Percentiles rank a stretch among this genome's conserved stretches.
phyloP scores from a whole-genome alignment of 2,888 invertebrate species.

The Stegophylla sp. region DNA sequence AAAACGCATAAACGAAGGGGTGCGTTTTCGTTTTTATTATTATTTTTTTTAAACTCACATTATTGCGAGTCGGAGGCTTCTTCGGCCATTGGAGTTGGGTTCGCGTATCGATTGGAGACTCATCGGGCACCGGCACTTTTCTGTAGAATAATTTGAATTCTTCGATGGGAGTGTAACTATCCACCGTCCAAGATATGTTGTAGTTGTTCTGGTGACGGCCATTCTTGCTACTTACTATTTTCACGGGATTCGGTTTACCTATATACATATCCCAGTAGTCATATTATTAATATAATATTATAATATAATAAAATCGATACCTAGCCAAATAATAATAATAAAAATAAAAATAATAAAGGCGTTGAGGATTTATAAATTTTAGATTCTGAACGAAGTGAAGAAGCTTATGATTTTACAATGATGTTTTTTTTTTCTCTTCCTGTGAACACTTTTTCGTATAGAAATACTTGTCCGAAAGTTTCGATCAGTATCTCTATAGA shows the following conservation, averaged over 20 bases:
- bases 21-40: not conserved
- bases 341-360: too few species aligned
- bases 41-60: conserved; percentile 41
- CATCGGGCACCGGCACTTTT: conserved; percentile 68
- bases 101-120: conserved; percentile 62
- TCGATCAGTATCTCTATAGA: too few species aligned
- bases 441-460: too few species aligned
- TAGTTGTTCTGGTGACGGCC: conserved; percentile 71
- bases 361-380: too few species aligned
- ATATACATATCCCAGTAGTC: too few species aligned
- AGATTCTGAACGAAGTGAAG: too few species aligned
- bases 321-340: too few species aligned
- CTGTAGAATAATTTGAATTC: conserved; percentile 74
- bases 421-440: too few species aligned
- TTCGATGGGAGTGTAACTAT: conserved; percentile 73
- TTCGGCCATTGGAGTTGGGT: conserved; percentile 66
- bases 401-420: too few species aligned
- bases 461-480: too few species aligned
- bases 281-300: too few species aligned
- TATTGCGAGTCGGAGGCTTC: conserved; percentile 64
- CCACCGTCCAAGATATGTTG: conserved; percentile 75
- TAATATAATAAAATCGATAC: too few species aligned
- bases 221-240: conserved; percentile 71
- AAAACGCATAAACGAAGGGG: not conserved
- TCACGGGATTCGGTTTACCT: conserved; percentile 73